Evolutionary conservation across 2,113 vertebrate genomes (phyloP), one percentile per base, ranked within the genome.

Genomic region (Neogobius melanostomus): DNA sequence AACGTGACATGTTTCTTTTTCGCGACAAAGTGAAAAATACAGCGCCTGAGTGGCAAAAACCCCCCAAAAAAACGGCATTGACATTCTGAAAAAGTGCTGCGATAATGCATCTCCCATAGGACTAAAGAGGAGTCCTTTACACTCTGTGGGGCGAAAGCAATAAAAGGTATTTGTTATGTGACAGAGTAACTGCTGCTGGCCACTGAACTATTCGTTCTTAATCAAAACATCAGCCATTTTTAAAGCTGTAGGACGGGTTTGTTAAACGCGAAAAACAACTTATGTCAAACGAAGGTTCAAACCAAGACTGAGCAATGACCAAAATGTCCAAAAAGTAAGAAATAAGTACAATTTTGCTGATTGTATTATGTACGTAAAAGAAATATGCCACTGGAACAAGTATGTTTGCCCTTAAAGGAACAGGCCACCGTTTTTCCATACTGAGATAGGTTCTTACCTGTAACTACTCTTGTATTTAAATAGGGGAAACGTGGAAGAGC

Each of bases 11-110:
- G 54, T 4, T 57, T 12, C 64, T 77, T 70, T 76, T 75, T 65
- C 79, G 67, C 75, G 2, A 44, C 16, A 44, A 50, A 69, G 82
- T 64, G 74, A 82, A 78, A 80, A 88, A 86, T 76, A 81, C 64
- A 61, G 7, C 78, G 60, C 64, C 67, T 65, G 72, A 81, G 82
- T 82, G 81, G 71, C 75, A 80, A 81, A 83, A 21, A 21, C 1
- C 21, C 1, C 21, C 1, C 21, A 21, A 21, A 76, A 81, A 60
- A 9, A 66, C 15, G 6, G 52, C 69, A 50, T 48, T 80, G 80
- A 85, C 77, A 85, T 84, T 83, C 28, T 82, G 78, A 51, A 77
- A 69, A 60, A 57, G 72, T 68, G 72, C 79, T 80, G 85, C 62
- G 80, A 75, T 84, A 79, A 79, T 57, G 68, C 61, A 70, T 81